Evolutionary conservation across 2,888 invertebrate species (phyloP).

Genomic region (Torymus auratus): DNA sequence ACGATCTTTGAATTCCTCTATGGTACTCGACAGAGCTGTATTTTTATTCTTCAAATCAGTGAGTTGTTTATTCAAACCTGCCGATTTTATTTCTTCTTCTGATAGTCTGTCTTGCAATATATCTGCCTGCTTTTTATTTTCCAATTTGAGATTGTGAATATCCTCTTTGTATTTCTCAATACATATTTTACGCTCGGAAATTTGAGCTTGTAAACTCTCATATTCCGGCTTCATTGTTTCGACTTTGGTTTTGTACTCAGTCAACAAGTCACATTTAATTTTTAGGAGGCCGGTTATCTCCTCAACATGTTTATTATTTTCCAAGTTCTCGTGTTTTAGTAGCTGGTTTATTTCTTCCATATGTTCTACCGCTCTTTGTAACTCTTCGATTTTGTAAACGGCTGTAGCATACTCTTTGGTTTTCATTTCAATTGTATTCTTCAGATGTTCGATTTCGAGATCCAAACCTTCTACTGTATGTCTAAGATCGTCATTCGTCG

Average conservation of each 20-base stretch:
- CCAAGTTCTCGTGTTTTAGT: slow-evolving; percentile 73
- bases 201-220: slow-evolving; percentile 66
- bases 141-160: slow-evolving; percentile 74
- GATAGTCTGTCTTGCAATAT: slow-evolving; percentile 64
- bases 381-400: slow-evolving; percentile 72
- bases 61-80: slow-evolving; percentile 72
- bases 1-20: slow-evolving; percentile 78
- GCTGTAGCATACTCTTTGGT: slow-evolving; percentile 73
- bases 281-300: slow-evolving; percentile 69
- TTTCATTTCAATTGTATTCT: slow-evolving; percentile 70
- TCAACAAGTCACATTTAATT: slow-evolving; percentile 70
- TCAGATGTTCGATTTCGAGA: slow-evolving; percentile 69
- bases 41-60: slow-evolving; percentile 76
- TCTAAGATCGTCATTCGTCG: slow-evolving; percentile 66
- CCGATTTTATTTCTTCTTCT: slow-evolving; percentile 70
- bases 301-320: slow-evolving; percentile 73
- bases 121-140: slow-evolving; percentile 69
- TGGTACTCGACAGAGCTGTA: slow-evolving; percentile 75
- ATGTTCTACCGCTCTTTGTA: slow-evolving; percentile 76
- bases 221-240: slow-evolving; percentile 69
- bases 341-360: slow-evolving; percentile 73
- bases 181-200: slow-evolving; percentile 62
- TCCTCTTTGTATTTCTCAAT: slow-evolving; percentile 74
- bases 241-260: slow-evolving; percentile 74
- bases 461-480: slow-evolving; percentile 67